Evolutionary conservation across 2,797 vertebrate species (phyloP), one percentile per base, ranked within the genome.

Genomic region (Pangasius mekongensis): DNA sequence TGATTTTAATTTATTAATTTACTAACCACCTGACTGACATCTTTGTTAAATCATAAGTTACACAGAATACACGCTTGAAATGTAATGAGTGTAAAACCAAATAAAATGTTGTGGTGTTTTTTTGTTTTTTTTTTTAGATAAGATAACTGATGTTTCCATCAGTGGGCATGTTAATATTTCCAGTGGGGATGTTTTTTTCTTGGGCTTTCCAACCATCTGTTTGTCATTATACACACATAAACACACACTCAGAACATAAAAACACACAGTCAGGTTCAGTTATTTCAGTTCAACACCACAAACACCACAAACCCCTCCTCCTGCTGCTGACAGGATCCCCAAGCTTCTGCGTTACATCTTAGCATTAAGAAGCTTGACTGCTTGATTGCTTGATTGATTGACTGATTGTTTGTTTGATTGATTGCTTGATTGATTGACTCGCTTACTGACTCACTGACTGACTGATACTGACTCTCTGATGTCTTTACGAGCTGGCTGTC

Each of bases 401-500:
- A 36, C 47, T 60, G 6, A 64, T 13, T 64, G 69, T 49, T 14
- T 52, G 49, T 6, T 52, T 52, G 11, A 52, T 16, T 36, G 67
- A 36, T 64, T 47, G 6, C 52, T 13, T 64, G 71, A 62, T 30
- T 64, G 13, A 52, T 36, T 83, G 39, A 62, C 7, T 82, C 22
- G 43, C 0, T 16, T 3, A 16, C 36, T 3, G 9, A 66, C 11
- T 36, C 2, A 54, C 18, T 78, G 9, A 78, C n/a, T 30, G 24
- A 49, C 11, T 24, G 81, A 39, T 83, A 49, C 27, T 49, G 81
- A 66, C 43, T 49, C 81, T 6, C 58, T 33, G 22, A 27, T 7
- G 33, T 20, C 39, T 47, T 47, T 66, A 74, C 64, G 56, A 64
- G 77, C 86, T 84, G 86, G 56, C 60, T 85, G 78, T 80, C 60